Evolutionary conservation across 2,797 vertebrate species (phyloP), one percentile per base, ranked within the genome.

Genomic region (Chelonia mydas): DNA sequence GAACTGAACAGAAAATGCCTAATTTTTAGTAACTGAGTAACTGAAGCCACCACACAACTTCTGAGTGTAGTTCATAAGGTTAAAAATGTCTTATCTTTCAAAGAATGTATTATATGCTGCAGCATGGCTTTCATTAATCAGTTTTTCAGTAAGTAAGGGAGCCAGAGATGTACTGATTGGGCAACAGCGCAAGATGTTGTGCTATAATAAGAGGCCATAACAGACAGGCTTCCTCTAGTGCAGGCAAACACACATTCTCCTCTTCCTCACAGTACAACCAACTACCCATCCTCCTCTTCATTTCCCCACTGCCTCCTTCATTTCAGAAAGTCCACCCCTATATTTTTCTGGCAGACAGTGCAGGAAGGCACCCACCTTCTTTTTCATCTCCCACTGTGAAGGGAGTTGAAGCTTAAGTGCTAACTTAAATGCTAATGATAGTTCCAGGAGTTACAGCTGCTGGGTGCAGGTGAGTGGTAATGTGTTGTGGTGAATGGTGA

Each of bases 51-150:
- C 2, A 88, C 81, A 85, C 86, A 84, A 6, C 23, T 93, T 90
- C n/a, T 15, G 65, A 84, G 76, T 55, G 31, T 37, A 25, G 74
- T 21, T 92, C 83, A 81, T 84, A 49, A 59, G 61, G 45, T 23
- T 55, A 59, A 74, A 55, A 49, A 15, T 2, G 81, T 88, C 91
- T 93, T 88, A 90, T 3, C 81, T 94, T 94, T 93, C 45, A 57
- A 7, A 81, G 28, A 3, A 27, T 80, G 37, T 77, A 59, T 87
- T 90, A 12, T 1, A 6, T 68, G 6, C 21, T 78, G 33, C 57
- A 2, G 83, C 85, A 45, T n/a, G 31, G 45, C 25, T 6, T 89
- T 88, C 65, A 85, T 79, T 79, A 77, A 92, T 77, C 1, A 78
- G 28, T 54, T 81, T 88, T 13, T 90, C 4, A 1, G 15, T 47